Evolutionary conservation across 2,797 vertebrate species (phyloP).

Genomic region (Sternarchorhynchus goeldii): DNA sequence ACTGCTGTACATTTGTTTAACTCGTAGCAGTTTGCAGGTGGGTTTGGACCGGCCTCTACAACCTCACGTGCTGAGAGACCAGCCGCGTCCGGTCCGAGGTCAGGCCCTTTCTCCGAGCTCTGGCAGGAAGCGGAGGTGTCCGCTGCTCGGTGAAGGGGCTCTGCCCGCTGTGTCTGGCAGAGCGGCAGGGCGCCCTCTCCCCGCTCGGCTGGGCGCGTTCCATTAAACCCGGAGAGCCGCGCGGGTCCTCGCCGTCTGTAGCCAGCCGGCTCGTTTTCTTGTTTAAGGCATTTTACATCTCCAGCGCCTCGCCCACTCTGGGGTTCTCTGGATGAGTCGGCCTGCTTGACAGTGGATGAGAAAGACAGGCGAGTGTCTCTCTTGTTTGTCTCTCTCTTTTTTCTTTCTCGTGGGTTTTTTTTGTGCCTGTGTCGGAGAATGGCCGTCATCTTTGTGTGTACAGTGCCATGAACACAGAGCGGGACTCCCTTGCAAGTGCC

Average conservation of each 20-base stretch:
- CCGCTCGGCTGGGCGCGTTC: constrained; percentile 39
- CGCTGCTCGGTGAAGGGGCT: too few species aligned
- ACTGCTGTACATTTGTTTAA: constrained; percentile 11
- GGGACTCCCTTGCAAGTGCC: background rate
- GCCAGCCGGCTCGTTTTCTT: constrained; percentile 39
- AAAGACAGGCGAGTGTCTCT: constrained; percentile 32
- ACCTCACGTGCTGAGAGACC: background rate
- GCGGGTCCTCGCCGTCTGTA: constrained; percentile 46
- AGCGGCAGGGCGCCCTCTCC: constrained; percentile 41
- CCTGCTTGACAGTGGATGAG: constrained; percentile 42
- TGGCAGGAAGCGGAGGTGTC: too few species aligned
- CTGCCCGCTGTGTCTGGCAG: constrained; percentile 41
- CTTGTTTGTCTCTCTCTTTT: constrained; percentile 1
- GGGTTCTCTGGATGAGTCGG: constrained; percentile 29
- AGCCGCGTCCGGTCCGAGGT: background rate
- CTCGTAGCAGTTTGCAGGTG: background rate
- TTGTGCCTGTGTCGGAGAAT: background rate
- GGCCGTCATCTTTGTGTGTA: background rate
- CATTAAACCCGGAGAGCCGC: constrained; percentile 51
- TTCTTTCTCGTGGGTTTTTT: background rate
- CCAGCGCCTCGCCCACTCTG: constrained; percentile 25
- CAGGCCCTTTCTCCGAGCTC: too few species aligned
- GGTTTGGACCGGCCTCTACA: constrained; percentile 3
- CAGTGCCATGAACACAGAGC: constrained; percentile 11
- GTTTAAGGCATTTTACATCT: constrained; percentile 49